phyloP scores from a whole-genome alignment of 2,113 vertebrate species.

The Rhodinocichla rosea region DNA sequence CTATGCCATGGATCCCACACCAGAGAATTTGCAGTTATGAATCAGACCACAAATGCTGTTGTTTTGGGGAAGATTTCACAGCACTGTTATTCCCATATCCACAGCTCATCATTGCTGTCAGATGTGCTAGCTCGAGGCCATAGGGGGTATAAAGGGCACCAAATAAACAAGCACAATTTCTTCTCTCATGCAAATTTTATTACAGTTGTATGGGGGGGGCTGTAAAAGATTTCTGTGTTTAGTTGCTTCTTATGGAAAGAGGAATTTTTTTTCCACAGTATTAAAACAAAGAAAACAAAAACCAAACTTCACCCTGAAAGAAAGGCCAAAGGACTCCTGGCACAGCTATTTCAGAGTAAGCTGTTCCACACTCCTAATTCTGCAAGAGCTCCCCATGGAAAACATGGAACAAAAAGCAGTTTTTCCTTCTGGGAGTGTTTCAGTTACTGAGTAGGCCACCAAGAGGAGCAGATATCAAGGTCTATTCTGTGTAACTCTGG shows the following conservation, averaged over 20 bases:
- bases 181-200: constrained; percentile 39
- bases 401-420: neutral
- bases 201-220: neutral
- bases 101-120: constrained; percentile 16
- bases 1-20: neutral
- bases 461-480: neutral
- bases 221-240: neutral
- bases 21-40: neutral
- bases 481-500: neutral
- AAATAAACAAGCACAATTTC: constrained; percentile 25
- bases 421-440: neutral
- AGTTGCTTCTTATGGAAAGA: constrained; percentile 5
- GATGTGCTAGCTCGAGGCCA: constrained; percentile 5
- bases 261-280: constrained; percentile 1
- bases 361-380: neutral
- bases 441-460: neutral
- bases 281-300: constrained; percentile 2
- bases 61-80: neutral
- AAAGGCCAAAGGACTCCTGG: neutral
- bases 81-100: neutral
- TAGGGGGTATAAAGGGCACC: neutral
- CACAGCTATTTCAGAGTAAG: neutral
- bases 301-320: neutral
- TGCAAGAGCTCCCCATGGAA: neutral
- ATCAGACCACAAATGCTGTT: neutral